Conservation (phyloP, 2,888 invertebrate species). For the Disparrhopalites patrizii region DNA sequence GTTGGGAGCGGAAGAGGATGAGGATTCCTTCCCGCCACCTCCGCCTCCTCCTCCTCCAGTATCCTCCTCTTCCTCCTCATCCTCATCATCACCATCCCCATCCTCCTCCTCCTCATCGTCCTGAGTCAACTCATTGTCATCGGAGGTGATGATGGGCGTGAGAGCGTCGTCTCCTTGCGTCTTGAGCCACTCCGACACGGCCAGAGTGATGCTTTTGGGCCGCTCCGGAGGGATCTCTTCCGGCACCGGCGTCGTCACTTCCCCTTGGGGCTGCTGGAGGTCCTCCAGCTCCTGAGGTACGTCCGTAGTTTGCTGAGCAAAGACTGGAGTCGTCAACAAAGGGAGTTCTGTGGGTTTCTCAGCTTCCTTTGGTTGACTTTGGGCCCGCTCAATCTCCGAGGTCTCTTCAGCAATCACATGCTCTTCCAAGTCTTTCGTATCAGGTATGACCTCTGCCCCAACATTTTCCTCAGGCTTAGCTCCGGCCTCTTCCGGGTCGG, state of each 20-base stretch:
- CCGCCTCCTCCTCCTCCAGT: conserved; percentile 33
- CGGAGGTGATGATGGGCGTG: conserved; percentile 38
- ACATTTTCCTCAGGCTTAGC: neutral
- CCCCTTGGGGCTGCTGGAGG: neutral
- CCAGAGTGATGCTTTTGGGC: conserved; percentile 48
- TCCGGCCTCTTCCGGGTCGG: neutral
- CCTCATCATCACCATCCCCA: conserved; percentile 31
- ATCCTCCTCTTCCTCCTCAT: conserved; percentile 33
- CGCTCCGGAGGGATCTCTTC: conserved; percentile 24
- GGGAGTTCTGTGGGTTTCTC: neutral
- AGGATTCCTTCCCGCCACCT: conserved; percentile 19
- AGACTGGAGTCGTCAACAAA: neutral
- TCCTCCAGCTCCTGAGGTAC: neutral
- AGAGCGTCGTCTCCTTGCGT: conserved; percentile 48
- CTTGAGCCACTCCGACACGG: conserved; percentile 48
- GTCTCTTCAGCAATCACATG: conserved; percentile 17
- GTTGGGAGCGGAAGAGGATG: neutral
- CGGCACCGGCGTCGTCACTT: conserved; percentile 19
- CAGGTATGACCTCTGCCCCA: conserved; percentile 7
- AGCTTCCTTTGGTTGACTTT: neutral
- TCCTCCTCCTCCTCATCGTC: conserved; percentile 31
- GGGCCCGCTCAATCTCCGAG: neutral
- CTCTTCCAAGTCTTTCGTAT: conserved; percentile 16
- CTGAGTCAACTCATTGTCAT: conserved; percentile 30
- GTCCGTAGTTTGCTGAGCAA: too few species aligned